Evolutionary conservation across 2,113 vertebrate genomes (phyloP).

Genomic region (Strix aluco): DNA sequence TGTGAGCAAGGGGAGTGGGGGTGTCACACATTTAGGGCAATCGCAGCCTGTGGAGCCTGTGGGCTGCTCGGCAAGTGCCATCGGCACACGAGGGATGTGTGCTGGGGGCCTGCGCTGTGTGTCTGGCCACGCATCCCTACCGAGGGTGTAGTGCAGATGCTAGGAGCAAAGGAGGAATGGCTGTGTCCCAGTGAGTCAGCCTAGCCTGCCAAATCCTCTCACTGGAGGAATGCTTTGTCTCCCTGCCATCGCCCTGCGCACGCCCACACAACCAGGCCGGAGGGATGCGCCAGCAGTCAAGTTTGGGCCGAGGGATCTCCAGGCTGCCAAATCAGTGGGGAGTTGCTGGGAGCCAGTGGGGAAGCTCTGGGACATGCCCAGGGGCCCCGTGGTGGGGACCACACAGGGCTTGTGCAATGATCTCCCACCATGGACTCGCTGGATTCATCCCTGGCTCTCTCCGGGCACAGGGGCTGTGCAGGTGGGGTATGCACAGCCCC

Average conservation of each 20-base stretch:
- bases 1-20: background rate
- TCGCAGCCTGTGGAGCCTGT: background rate
- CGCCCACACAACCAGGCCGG: accelerated
- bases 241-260: background rate
- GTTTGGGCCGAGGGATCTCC: background rate
- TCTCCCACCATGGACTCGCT: background rate
- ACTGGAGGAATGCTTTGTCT: background rate
- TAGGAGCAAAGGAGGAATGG: background rate
- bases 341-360: background rate
- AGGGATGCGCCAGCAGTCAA: background rate
- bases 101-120: accelerated
- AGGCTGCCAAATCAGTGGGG: background rate
- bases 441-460: background rate
- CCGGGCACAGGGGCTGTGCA: background rate
- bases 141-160: background rate
- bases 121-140: background rate
- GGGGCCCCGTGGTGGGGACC: background rate
- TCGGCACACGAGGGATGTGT: accelerated
- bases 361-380: background rate
- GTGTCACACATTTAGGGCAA: accelerated
- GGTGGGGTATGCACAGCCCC: background rate
- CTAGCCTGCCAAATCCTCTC: background rate
- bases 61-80: background rate
- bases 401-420: background rate
- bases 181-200: background rate